Evolutionary conservation across 2,113 vertebrate species (phyloP), one percentile per base, ranked within the genome.

Genomic region (Eira barbara): DNA sequence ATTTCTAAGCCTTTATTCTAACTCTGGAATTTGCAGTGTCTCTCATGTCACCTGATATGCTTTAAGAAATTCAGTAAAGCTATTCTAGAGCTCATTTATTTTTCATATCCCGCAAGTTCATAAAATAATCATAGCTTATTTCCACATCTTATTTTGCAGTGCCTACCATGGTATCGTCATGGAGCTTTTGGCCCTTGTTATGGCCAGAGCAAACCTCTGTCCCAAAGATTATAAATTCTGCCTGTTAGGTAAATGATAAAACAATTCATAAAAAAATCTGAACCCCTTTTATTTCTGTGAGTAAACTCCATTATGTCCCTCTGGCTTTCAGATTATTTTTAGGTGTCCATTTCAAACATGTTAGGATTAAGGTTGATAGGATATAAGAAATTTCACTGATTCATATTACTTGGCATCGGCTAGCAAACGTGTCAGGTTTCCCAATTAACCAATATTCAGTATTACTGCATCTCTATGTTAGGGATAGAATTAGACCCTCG

Each of bases 91-190:
- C 76, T 95, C 86, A 91, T 98, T 87, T 88, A 96, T 96, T 93
- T 98, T 98, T 98, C 42, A 98, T 92, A 31, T 42, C 14, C 23
- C 42, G 18, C 86, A 93, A 91, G 86, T 83, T 97, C 79, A 97
- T 95, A 49, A 97, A 97, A 95, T 93, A 96, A 82, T 91, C 81
- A 74, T 97, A 36, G 67, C 39, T 36, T 65, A n/a, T 96, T 57
- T 93, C 82, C 74, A 82, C 39, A 27, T 89, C 90, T 87, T 69
- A 61, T 31, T 79, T 85, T 85, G 47, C 74, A 14, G 13, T 29
- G 15, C 13, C 18, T 73, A 52, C 63, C 18, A 1, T 36, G 25
- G 34, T 49, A 14, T 42, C 49, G 45, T 81, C 79, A 47, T 71
- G 84, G 59, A 47, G 55, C 52, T 92, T 34, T 8, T 4, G 59